Base-by-base conservation (phyloP, 2,113 vertebrate species). In the Heterocephalus glaber region DNA sequence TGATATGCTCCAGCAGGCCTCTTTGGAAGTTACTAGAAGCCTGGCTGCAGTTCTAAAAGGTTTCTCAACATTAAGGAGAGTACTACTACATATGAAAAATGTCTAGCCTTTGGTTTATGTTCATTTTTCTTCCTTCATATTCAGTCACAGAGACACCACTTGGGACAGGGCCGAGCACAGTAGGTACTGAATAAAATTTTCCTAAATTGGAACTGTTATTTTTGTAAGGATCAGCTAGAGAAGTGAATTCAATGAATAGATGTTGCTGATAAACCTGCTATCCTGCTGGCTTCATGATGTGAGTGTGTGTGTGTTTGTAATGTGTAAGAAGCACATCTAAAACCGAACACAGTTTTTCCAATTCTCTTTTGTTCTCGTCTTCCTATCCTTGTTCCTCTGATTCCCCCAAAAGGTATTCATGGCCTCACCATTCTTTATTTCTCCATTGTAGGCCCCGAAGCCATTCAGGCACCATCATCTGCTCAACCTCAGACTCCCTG, bases 161-260 rank as follows among this genome's bases (percentile, higher is more conserved):
- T 79, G 90, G 47, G 28, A 70, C 52, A 61, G 54, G 41, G 14
- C 22, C n/a, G 47, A 24, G 5, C 33, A 61, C 52, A 22, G 17
- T 65, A 66, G 26, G 35, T 58, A 47, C 35, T 52, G 54, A 70
- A 60, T 94, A 66, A 79, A 92, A 94, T 52, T 49, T 38, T 65
- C 66, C 30, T 14, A 30, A 85, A 93, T 92, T 89, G 49, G 94
- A 92, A 74, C 86, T 86, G 35, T 87, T 95, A 47, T 61, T 95
- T 95, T 92, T 61, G 85, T 52, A 61, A 77, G 28, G 0, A 1
- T 90, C 41, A 74, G 63, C 16, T 24, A 93, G 94, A 66, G 44
- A 89, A 30, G 41, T 49, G 82, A 7, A 4, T 93, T 90, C 68
- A 84, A 77, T 4, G 61, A 22, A 47, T 65, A 77, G 82, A 58